Percentiles rank a stretch among this genome's conserved stretches.
These are phyloP conservation scores for Minunthozetes semirufus DNA, from an alignment of 2,888 invertebrate species.

Conservation along the genomic window DNA sequence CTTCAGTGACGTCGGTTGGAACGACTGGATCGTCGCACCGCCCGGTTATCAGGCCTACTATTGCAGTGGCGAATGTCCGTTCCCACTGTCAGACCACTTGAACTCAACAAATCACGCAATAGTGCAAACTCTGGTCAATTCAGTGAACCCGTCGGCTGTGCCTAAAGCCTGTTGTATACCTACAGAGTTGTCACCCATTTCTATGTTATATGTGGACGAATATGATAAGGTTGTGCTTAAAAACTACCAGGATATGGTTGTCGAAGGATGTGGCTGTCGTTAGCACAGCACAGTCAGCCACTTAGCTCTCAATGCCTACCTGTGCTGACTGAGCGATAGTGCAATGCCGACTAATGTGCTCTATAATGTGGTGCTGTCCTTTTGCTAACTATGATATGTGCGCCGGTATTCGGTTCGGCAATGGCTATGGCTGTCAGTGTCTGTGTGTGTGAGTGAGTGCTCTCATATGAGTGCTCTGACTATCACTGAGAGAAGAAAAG, in stretches of 20 bases:
- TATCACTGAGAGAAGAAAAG: neutral
- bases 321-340: neutral
- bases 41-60: conserved; percentile 92
- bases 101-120: conserved; percentile 98
- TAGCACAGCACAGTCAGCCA: conserved; percentile 49
- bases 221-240: conserved; percentile 91
- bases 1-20: conserved; percentile 94
- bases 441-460: conserved; percentile 16
- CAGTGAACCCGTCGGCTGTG: conserved; percentile 78
- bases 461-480: conserved; percentile 12
- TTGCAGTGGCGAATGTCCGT: conserved; percentile 91
- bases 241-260: conserved; percentile 98
- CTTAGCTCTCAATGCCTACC: neutral
- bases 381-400: neutral
- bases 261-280: conserved; percentile 95
- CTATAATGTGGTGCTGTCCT: neutral
- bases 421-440: conserved; percentile 7
- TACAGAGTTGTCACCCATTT: conserved; percentile 83
- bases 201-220: conserved; percentile 93
- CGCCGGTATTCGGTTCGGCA: neutral
- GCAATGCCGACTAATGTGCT: neutral
- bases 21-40: conserved; percentile 97
- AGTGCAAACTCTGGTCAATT: conserved; percentile 92
- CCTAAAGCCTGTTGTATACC: conserved; percentile 97
- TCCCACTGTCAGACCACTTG: conserved; percentile 83